Conservation (phyloP, 2,113 vertebrate genomes). For the Eptatretus burgeri region DNA sequence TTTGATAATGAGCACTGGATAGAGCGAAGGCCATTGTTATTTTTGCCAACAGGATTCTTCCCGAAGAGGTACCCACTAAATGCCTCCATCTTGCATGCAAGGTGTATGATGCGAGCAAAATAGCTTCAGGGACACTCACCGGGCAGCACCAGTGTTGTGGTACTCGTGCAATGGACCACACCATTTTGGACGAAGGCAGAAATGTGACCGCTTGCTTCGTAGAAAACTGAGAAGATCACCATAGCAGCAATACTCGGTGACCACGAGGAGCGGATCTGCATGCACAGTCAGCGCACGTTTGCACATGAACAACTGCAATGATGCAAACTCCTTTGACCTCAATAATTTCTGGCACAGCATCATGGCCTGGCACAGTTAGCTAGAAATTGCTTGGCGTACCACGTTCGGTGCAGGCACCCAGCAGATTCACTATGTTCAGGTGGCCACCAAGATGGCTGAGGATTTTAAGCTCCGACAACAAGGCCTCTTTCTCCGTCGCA, state of each 20-base stretch:
- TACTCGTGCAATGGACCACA: too few species aligned
- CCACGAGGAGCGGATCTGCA: conserved; percentile 72
- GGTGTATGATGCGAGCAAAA: too few species aligned
- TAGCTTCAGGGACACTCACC: too few species aligned
- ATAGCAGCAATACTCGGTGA: conserved; percentile 77
- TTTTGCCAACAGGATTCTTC: too few species aligned
- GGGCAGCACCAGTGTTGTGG: too few species aligned
- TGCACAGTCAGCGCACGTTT: not conserved
- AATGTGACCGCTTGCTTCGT: not conserved
- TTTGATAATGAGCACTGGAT: too few species aligned
- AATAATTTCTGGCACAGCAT: not conserved
- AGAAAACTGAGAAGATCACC: conserved; percentile 84
- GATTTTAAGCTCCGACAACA: conserved; percentile 85
- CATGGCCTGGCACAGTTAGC: not conserved
- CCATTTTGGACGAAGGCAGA: too few species aligned
- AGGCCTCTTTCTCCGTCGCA: conserved; percentile 56
- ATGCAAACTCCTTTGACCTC: too few species aligned
- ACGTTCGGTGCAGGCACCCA: conserved; percentile 60
- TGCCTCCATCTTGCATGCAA: too few species aligned
- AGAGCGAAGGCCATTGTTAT: too few species aligned
- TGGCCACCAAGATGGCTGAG: conserved; percentile 69
- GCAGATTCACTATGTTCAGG: conserved; percentile 67
- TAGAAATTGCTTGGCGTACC: conserved; percentile 13
- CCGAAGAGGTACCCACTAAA: too few species aligned
- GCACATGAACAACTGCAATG: too few species aligned